Percentiles rank a stretch among this genome's conserved stretches.
Conservation (phyloP, 2,888 invertebrate species). For the Metopia argyrocephala region DNA sequence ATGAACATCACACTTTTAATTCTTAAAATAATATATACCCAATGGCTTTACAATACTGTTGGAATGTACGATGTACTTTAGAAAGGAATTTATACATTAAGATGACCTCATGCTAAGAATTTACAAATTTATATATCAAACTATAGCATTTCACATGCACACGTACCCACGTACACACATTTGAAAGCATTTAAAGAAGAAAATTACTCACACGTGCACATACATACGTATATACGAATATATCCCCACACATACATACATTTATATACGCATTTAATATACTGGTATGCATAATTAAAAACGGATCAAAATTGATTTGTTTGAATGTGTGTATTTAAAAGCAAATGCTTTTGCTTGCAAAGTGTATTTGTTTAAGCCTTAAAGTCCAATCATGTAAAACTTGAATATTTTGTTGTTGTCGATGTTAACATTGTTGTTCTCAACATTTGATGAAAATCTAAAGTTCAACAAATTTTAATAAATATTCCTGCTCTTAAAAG, state of each 20-base stretch:
- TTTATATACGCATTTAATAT: constrained; percentile 66
- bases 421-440: constrained; percentile 16
- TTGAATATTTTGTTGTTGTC: background rate
- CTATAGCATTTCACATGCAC: background rate
- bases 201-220: no score
- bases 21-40: no score
- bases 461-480: constrained; percentile 18
- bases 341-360: background rate
- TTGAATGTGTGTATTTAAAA: constrained; percentile 28
- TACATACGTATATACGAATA: no score
- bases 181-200: no score
- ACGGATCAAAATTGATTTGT: constrained; percentile 66
- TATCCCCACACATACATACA: background rate
- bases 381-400: constrained; percentile 14
- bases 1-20: no score
- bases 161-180: background rate
- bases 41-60: no score
- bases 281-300: no score
- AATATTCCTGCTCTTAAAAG: background rate
- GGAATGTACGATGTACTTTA: no score
- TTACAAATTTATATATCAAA: no score
- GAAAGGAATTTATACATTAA: no score
- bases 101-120: no score
- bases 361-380: background rate
- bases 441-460: constrained; percentile 14